A percentile compares a stretch with the other conserved stretches of the same genome.
phyloP scores from a whole-genome alignment of 1,140 invertebrate genomes.

The Philopotamus ludificatus region DNA sequence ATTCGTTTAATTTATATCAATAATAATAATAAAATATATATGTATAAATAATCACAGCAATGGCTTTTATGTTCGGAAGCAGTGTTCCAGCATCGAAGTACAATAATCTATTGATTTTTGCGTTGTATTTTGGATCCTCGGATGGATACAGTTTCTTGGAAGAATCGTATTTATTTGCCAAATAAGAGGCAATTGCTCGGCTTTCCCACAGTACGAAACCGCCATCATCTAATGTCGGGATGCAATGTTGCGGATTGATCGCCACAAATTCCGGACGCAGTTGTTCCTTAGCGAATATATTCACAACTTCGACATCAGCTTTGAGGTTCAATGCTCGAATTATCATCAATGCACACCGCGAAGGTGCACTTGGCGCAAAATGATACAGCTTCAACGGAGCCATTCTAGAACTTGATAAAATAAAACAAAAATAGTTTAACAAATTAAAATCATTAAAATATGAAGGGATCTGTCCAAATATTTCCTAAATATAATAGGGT shows the following conservation, averaged over 20 bases:
- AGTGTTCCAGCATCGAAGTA: constrained; percentile 66
- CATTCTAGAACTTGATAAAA: too few relatives aligned
- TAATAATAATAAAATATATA: too few relatives aligned
- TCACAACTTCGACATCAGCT: constrained; percentile 60
- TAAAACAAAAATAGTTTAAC: too few relatives aligned
- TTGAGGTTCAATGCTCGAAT: constrained; percentile 64
- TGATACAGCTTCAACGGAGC: constrained; percentile 64
- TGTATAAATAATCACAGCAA: constrained; percentile 57
- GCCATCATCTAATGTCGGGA: constrained; percentile 65
- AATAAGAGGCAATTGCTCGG: constrained; percentile 61
- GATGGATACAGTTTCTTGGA: constrained; percentile 62
- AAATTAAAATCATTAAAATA: too few relatives aligned
- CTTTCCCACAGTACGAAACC: constrained; percentile 64
- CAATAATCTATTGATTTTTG: constrained; percentile 61
- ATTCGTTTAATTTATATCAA: background rate
- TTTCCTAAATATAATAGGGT: too few relatives aligned
- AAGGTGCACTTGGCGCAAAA: constrained; percentile 65
- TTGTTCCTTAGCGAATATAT: constrained; percentile 64
- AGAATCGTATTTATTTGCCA: constrained; percentile 63
- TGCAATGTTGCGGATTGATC: constrained; percentile 67
- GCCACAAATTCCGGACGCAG: constrained; percentile 63
- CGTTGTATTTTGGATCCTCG: constrained; percentile 56
- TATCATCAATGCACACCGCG: constrained; percentile 62
- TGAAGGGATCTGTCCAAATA: too few relatives aligned
- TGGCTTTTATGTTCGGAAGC: constrained; percentile 61